Base-by-base conservation (phyloP, 2,113 vertebrate species). In the Terrapene triunguis region DNA sequence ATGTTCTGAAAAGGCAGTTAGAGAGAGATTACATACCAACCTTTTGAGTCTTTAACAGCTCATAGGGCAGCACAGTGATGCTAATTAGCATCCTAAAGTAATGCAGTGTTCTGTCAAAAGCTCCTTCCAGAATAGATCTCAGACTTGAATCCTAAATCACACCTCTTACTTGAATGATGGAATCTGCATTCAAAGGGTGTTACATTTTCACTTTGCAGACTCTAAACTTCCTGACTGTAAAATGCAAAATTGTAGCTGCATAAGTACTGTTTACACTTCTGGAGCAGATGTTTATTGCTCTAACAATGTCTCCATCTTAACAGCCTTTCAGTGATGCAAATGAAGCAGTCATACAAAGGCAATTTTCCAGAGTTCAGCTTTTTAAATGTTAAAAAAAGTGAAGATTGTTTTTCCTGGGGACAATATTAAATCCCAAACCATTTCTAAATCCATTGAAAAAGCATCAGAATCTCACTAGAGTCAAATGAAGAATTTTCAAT, bases 271-370 rank as follows among this genome's bases (percentile, higher is more conserved):
- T 87, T 87, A 80, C 50, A 92, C 50, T 53, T 92, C 91, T 93
- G 79, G 53, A 97, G 38, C 47, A 93, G 79, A 88, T 87, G 42
- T 94, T 95, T 96, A 54, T 82, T 92, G 19, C 84, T 87, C 32
- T 62, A 89, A 48, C 10, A 83, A 88, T 82, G 81, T 93, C 17
- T 90, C 62, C 35, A 17, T 89, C 79, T 84, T 92, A 94, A 76
- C 11, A 91, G 10, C 25, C 59, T 76, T 84, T 25, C 44, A 82
- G 42, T 72, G 84, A 82, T 3, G 6, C 50, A 96, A 95, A 90
- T 72, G 81, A 83, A 87, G 6, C 11, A n/a, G 3, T 57, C 85
- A 84, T 48, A 35, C 81, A 82, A 87, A 48, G 35, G 21, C 44
- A 54, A 32, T 27, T 85, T 72, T 78, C 5, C 10, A 38, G 44